A percentile compares a stretch with the other conserved stretches of the same genome.
Conservation (phyloP, 2,888 invertebrate species). For the Hymenopus coronatus region DNA sequence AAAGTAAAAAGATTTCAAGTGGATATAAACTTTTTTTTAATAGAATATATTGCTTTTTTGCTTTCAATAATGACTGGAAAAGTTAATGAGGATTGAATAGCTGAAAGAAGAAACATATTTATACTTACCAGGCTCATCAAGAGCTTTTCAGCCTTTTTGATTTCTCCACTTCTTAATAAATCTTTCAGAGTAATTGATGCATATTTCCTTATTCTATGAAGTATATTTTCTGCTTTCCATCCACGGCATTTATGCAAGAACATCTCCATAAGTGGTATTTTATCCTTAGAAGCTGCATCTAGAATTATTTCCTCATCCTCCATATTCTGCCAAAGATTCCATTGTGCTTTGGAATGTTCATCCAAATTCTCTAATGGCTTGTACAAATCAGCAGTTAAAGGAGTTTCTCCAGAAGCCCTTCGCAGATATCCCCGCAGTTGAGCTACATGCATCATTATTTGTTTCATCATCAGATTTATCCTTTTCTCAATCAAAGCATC, state of each 20-base stretch:
- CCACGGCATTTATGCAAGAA: conserved; percentile 26
- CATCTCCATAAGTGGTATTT: conserved; percentile 26
- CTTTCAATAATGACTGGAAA: too few species aligned
- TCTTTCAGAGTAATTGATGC: conserved; percentile 63
- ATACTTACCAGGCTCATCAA: conserved; percentile 54
- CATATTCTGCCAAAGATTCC: conserved; percentile 24
- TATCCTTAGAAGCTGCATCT: conserved; percentile 23
- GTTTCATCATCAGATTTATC: background rate
- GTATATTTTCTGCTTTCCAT: background rate
- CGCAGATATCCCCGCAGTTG: conserved; percentile 20
- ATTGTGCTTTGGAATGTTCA: conserved; percentile 7
- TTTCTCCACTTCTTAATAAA: conserved; percentile 59
- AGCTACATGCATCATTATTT: conserved; percentile 26
- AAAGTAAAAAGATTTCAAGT: too few species aligned
- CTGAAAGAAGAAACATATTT: background rate
- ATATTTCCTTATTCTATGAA: conserved; percentile 43
- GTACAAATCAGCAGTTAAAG: background rate
- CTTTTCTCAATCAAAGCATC: background rate
- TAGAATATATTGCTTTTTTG: too few species aligned
- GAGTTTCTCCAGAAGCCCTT: background rate
- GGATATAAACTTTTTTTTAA: too few species aligned
- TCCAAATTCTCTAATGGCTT: conserved; percentile 11
- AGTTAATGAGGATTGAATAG: too few species aligned
- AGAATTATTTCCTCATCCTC: conserved; percentile 29
- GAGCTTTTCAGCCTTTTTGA: conserved; percentile 63